phyloP scores from a whole-genome alignment of 2,797 vertebrate genomes.

The Arctocebus calabarensis region DNA sequence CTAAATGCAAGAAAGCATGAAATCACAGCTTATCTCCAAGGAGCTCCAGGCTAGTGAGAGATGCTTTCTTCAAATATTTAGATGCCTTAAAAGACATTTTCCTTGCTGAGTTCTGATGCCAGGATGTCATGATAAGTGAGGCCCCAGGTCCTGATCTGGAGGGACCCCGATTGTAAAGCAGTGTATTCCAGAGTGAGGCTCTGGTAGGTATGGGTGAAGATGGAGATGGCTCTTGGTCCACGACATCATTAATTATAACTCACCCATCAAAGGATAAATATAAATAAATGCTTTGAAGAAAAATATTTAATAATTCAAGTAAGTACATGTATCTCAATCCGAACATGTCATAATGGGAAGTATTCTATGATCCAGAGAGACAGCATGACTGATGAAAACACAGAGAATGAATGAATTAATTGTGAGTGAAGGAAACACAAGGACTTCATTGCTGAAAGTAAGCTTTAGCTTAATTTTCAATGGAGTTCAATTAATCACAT shows the following conservation, averaged over 20 bases:
- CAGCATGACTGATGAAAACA: background rate
- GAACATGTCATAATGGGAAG: background rate
- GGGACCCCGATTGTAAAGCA: background rate
- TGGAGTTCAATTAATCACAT: background rate
- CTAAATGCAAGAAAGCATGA: background rate
- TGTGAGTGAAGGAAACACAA: background rate
- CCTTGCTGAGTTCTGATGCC: background rate
- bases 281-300: conserved; percentile 21
- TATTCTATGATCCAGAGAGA: background rate
- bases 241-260: background rate
- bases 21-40: background rate
- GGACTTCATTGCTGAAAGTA: background rate
- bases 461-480: background rate
- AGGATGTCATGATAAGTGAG: background rate
- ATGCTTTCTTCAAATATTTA: background rate
- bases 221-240: too few species aligned
- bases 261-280: background rate
- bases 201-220: background rate
- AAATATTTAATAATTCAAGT: conserved; percentile 13
- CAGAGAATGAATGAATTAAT: background rate
- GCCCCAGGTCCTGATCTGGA: background rate
- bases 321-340: background rate
- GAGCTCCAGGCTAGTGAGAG: background rate
- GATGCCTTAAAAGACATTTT: background rate
- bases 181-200: background rate